Base-by-base conservation (phyloP, 2,888 invertebrate genomes). In the Aspidiotus destructor region DNA sequence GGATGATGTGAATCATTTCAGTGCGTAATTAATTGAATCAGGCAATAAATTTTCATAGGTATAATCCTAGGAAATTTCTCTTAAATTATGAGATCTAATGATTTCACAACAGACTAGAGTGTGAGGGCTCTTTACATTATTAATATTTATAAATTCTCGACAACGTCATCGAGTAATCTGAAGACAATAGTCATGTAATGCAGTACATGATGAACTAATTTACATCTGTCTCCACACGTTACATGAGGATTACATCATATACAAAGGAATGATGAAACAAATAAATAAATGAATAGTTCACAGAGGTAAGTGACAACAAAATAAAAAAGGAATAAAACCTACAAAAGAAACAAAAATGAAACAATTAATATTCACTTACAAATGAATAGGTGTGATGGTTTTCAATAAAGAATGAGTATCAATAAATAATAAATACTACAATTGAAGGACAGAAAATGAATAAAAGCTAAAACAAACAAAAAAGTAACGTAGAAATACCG, bases 41-140 rank as follows among this genome's bases (percentile, higher is more conserved):
- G 5, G 28, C 28, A 3, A 28, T 28, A 28, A 28, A 28, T 28
- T 28, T 28, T 28, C 5, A 28, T 3, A 28, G 28, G 28, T 28
- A 28, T 3, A 28, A 28, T 28, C 28, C 28, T 28, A 28, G 28
- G 5, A 28, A 28, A 28, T 28, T 28, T 17, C 44, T 65, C 65
- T 65, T 65, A 65, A 65, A 57, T 44, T 65, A 65, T 65, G 65
- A 65, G 65, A 65, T 65, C 65, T 42, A 65, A 42, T 57, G 57
- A 65, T 42, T 64, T 64, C 2, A 65, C 65, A 58, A 65, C 65
- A 65, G 65, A 65, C 65, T 65, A 65, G 65, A 65, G 57, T 65
- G 65, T 65, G 28, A 11, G n/a, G n/a, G 28, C 10, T 48, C 48
- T n/a, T n/a, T 11, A 48, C 2, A 13, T 48, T n/a, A 48, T 48